Percentiles rank a stretch among this genome's conserved stretches.
Conservation (phyloP, 2,113 vertebrate species). For the Dasypus novemcinctus region DNA sequence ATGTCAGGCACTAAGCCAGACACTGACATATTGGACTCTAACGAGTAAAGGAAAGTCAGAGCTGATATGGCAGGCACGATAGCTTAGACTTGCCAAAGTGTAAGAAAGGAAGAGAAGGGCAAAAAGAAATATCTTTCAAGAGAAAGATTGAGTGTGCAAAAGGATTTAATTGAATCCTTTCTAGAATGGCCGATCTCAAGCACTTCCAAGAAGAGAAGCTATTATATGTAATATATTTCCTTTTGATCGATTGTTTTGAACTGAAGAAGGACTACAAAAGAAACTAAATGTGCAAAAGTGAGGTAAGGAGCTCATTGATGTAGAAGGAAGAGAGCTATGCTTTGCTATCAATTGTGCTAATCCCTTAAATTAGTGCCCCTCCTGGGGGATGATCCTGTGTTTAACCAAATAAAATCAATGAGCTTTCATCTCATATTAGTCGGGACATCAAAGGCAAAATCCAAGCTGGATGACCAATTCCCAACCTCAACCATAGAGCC, state of each 20-base stretch:
- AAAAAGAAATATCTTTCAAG: not conserved
- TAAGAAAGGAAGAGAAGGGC: not conserved
- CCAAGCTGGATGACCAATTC: not conserved
- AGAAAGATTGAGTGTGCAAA: not conserved
- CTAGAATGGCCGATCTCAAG: not conserved
- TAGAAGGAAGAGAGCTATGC: not conserved
- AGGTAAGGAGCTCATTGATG: not conserved
- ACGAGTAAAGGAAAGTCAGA: not conserved
- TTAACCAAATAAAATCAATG: not conserved
- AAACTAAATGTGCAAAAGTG: not conserved
- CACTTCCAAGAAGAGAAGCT: not conserved
- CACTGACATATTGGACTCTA: not conserved
- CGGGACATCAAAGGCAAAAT: not conserved
- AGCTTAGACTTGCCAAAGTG: not conserved
- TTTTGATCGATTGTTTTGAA: not conserved
- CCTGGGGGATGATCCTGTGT: not conserved
- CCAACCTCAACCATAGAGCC: not conserved
- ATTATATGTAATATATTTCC: not conserved
- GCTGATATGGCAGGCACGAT: not conserved
- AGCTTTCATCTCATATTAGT: not conserved
- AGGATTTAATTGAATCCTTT: not conserved
- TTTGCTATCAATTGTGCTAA: not conserved
- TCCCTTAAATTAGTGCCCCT: not conserved
- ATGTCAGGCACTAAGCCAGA: not conserved
- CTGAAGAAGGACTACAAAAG: not conserved